Percentiles rank a stretch among this genome's conserved stretches.
phyloP scores from a whole-genome alignment of 2,113 vertebrate species.

The Arothron firmamentum region DNA sequence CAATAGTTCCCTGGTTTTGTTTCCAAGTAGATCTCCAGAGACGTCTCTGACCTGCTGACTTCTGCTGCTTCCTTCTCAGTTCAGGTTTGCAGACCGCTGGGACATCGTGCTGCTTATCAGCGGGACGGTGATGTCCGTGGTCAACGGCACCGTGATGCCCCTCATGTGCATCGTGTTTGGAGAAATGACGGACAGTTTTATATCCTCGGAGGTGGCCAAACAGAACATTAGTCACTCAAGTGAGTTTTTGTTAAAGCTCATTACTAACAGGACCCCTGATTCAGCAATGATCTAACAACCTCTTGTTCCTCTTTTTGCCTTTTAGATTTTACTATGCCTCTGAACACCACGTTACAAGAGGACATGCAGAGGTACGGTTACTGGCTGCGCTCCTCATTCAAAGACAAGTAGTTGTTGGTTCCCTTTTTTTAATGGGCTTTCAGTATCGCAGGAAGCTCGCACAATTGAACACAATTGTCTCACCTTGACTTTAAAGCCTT shows the following conservation, averaged over 20 bases:
- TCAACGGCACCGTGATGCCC: slow-evolving; percentile 82
- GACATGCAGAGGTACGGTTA: slow-evolving; percentile 69
- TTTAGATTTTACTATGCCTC: slow-evolving; percentile 9
- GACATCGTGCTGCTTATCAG: slow-evolving; percentile 80
- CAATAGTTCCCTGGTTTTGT: neutral
- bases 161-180: slow-evolving; percentile 87
- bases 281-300: neutral
- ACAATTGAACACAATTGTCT: too few relatives aligned
- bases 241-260: slow-evolving; percentile 60
- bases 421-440: neutral
- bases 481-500: too few relatives aligned
- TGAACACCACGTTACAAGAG: slow-evolving; percentile 58
- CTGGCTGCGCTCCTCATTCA: neutral
- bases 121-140: slow-evolving; percentile 78
- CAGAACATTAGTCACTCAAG: slow-evolving; percentile 32
- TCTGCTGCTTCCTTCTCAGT: slow-evolving; percentile 67
- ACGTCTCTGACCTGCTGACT: neutral
- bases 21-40: too few relatives aligned
- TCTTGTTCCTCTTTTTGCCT: slow-evolving; percentile 5
- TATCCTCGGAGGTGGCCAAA: slow-evolving; percentile 20
- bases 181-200: slow-evolving; percentile 88
- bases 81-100: slow-evolving; percentile 80
- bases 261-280: neutral
- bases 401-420: neutral
- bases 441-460: too few relatives aligned